Percentiles rank a stretch among this genome's conserved stretches.
Evolutionary conservation across 2,888 invertebrate genomes (phyloP).

Genomic region (Drosophila borealis): DNA sequence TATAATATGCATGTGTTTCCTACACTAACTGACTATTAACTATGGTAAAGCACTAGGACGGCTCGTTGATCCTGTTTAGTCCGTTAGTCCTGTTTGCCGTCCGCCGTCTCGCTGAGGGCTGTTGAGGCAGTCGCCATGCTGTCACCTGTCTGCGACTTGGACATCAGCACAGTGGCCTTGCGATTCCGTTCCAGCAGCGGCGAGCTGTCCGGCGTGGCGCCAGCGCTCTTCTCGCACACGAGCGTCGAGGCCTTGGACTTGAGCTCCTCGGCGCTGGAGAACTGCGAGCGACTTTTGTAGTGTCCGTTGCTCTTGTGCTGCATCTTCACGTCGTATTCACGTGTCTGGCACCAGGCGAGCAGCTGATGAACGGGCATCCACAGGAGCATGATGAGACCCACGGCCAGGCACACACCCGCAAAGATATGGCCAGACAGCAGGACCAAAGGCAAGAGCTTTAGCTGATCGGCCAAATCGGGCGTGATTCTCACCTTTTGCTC

Average conservation of each 20-base stretch:
- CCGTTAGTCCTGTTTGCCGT: constrained; percentile 45
- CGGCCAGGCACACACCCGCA: constrained; percentile 85
- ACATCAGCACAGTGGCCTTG: constrained; percentile 32
- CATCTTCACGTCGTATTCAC: constrained; percentile 62
- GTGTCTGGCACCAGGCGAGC: constrained; percentile 46
- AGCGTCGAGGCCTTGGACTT: constrained; percentile 63
- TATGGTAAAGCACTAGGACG: constrained; percentile 74
- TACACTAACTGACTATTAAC: constrained; percentile 58
- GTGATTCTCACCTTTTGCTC: constrained; percentile 89
- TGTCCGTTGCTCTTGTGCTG: constrained; percentile 65
- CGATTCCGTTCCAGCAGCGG: constrained; percentile 67
- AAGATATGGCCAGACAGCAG: constrained; percentile 86
- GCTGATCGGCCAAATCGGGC: constrained; percentile 86
- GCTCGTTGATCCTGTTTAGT: constrained; percentile 30
- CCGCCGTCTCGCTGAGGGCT: constrained; percentile 37
- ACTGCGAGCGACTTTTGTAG: constrained; percentile 59
- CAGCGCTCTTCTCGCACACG: constrained; percentile 52
- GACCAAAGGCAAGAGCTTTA: constrained; percentile 86
- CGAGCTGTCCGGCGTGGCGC: constrained; percentile 70
- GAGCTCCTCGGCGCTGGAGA: constrained; percentile 65
- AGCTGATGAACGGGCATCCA: constrained; percentile 80
- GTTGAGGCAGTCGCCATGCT: constrained; percentile 66
- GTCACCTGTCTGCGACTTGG: constrained; percentile 69
- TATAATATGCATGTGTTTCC: constrained; percentile 6
- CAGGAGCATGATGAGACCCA: constrained; percentile 85